Percentiles rank a stretch among this genome's conserved stretches.
Conservation (phyloP, 2,797 vertebrate genomes). For the Artibeus jamaicensis region DNA sequence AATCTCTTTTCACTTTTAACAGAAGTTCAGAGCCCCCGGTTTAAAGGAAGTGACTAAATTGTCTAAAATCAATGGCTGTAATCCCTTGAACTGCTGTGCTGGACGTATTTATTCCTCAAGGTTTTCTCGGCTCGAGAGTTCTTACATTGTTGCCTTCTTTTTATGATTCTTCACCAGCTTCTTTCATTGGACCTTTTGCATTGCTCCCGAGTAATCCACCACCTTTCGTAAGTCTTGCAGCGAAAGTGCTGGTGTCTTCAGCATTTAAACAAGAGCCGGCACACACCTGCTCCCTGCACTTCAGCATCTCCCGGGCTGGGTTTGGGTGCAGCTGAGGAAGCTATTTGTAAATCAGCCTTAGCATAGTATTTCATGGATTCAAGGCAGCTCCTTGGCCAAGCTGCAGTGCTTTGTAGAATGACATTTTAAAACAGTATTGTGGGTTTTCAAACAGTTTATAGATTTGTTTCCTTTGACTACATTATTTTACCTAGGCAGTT, state of each 20-base stretch:
- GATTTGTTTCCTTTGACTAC: not conserved
- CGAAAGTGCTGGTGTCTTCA: not conserved
- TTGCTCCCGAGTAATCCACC: not conserved
- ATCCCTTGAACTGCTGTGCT: slow-evolving; percentile 34
- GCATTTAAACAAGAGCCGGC: not conserved
- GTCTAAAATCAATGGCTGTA: slow-evolving; percentile 57
- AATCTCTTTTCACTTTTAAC: slow-evolving; percentile 33
- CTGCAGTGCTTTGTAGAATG: not conserved
- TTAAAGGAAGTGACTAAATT: slow-evolving; percentile 52
- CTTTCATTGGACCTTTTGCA: not conserved
- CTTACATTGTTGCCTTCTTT: slow-evolving; percentile 38
- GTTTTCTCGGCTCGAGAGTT: slow-evolving; percentile 37
- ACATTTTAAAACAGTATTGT: not conserved
- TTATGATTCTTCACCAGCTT: slow-evolving; percentile 29
- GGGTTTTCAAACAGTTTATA: not conserved
- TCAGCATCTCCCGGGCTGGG: not conserved
- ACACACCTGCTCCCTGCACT: slow-evolving; percentile 13
- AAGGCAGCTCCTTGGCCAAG: not conserved
- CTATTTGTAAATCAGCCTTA: not conserved
- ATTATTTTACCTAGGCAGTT: not conserved
- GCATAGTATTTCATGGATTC: not conserved
- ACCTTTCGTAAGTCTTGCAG: not conserved
- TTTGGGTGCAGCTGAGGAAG: not conserved
- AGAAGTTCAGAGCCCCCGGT: slow-evolving; percentile 33
- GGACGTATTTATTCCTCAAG: not conserved